Conservation (phyloP, 2,888 invertebrate species). For the Cephus sareptanus region DNA sequence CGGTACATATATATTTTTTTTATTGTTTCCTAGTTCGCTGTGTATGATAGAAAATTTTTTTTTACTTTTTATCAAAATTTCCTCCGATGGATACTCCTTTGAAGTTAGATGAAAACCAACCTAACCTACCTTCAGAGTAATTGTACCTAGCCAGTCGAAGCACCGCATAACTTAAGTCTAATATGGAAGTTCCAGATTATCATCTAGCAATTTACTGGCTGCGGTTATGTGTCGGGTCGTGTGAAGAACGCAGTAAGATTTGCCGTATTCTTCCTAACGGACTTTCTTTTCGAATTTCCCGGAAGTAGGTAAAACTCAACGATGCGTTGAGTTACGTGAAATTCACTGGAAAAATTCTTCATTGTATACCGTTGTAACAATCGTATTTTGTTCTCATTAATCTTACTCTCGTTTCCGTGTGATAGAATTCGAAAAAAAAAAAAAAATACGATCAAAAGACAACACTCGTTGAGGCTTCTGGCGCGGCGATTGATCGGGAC, state of each 20-base stretch:
- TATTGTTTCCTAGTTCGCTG: not conserved
- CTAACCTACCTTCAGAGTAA: conserved; percentile 31
- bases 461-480: not conserved
- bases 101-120: not conserved
- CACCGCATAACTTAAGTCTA: conserved; percentile 12
- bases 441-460: not conserved
- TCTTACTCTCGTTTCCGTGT: not conserved
- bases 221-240: conserved; percentile 25
- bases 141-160: conserved; percentile 24
- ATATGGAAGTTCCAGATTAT: conserved; percentile 37
- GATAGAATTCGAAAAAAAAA: not conserved
- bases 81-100: not conserved
- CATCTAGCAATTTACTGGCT: conserved; percentile 27
- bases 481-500: not conserved
- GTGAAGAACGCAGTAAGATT: conserved; percentile 20
- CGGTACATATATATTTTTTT: not conserved
- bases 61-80: not conserved
- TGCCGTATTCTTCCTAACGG: not conserved
- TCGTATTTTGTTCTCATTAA: not conserved
- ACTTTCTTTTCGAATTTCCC: not conserved
- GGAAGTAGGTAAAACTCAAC: not conserved
- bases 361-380: not conserved
- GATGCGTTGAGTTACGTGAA: not conserved
- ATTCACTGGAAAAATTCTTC: not conserved
- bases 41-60: not conserved